Percentiles rank a stretch among this genome's conserved stretches.
Conservation (phyloP, 2,113 vertebrate species). For the Promerops cafer region DNA sequence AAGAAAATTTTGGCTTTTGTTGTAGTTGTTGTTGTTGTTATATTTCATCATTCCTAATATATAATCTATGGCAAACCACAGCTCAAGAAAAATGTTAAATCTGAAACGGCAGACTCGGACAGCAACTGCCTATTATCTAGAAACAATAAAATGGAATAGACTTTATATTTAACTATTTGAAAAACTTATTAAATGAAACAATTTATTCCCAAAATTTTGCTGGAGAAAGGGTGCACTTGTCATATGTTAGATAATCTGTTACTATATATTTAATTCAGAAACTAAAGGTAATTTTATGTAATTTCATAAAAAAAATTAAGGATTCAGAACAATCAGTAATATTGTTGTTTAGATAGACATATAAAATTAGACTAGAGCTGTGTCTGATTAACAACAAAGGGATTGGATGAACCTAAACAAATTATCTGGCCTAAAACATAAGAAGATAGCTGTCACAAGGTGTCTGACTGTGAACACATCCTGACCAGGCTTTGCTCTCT, state of each 20-base stretch:
- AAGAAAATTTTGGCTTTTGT: background rate
- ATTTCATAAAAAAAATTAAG: background rate
- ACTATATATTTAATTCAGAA: background rate
- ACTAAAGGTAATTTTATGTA: background rate
- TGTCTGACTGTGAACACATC: background rate
- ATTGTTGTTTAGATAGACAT: background rate
- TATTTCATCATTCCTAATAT: background rate
- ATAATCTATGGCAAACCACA: background rate
- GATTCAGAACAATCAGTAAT: background rate
- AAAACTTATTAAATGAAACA: background rate
- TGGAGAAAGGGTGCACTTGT: background rate
- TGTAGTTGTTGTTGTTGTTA: background rate
- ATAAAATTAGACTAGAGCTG: background rate
- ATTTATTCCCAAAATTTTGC: background rate
- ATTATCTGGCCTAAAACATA: background rate
- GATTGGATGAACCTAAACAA: background rate
- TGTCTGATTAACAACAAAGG: background rate
- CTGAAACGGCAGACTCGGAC: background rate
- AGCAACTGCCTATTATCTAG: background rate
- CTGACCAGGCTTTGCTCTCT: background rate
- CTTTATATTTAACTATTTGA: background rate
- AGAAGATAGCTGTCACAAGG: fast-evolving
- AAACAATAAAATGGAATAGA: background rate
- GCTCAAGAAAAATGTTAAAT: background rate
- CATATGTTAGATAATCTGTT: background rate